These are phyloP conservation scores for Platycercus adscitus DNA, from an alignment of 2,113 vertebrate genomes.

Conservation along the genomic window DNA sequence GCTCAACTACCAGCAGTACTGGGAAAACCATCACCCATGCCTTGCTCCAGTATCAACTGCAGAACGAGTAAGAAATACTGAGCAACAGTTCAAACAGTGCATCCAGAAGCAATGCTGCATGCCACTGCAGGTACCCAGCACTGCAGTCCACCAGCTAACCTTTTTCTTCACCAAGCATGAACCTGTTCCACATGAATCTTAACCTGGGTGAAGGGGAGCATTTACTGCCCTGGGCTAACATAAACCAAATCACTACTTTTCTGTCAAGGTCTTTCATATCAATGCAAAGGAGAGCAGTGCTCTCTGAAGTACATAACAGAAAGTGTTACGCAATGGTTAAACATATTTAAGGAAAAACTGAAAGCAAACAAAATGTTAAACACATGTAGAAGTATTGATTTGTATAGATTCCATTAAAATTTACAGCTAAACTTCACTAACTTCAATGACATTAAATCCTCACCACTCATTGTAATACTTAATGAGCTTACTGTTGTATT, in stretches of 20 bases:
- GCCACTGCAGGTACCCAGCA: accelerated
- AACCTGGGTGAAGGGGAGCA: background rate
- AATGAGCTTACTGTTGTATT: background rate
- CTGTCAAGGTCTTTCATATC: background rate
- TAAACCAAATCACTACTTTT: background rate
- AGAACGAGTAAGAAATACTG: background rate
- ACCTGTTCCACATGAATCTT: accelerated
- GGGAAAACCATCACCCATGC: background rate
- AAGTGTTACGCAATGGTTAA: background rate
- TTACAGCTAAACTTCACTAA: background rate
- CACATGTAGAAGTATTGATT: background rate
- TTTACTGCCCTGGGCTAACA: background rate
- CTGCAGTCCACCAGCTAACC: background rate
- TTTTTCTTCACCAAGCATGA: background rate
- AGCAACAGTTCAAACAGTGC: background rate
- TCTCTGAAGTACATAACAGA: background rate
- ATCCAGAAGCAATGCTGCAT: background rate
- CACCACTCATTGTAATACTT: background rate
- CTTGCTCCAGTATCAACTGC: background rate
- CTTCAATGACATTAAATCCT: background rate
- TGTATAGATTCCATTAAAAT: background rate
- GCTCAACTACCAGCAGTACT: background rate
- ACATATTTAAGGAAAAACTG: background rate
- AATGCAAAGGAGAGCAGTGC: background rate
- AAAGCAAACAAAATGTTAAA: background rate